Percentiles rank a stretch among this genome's conserved stretches.
These are phyloP conservation scores for Drosophila fulvimacula DNA, from an alignment of 2,888 invertebrate species.

Conservation along the genomic window DNA sequence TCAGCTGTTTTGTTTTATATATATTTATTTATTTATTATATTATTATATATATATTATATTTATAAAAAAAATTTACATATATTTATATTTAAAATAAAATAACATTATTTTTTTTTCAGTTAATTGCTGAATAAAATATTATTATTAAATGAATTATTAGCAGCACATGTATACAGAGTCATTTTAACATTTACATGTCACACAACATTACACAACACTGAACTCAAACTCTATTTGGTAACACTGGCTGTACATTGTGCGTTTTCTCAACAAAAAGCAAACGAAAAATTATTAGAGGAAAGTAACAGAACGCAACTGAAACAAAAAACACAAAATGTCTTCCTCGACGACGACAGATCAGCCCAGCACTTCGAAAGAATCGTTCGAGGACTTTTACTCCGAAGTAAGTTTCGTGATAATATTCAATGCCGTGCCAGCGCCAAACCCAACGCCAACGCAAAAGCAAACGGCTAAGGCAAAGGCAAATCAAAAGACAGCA, in stretches of 20 bases:
- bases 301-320: slow-evolving; percentile 12
- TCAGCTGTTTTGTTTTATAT: slow-evolving; percentile 19
- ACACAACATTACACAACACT: slow-evolving; percentile 27
- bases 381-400: slow-evolving; percentile 93
- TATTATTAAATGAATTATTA: too few species aligned
- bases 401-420: slow-evolving; percentile 87
- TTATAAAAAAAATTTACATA: too few species aligned
- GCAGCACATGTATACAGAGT: neutral
- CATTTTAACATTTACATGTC: neutral
- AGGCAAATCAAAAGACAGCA: slow-evolving; percentile 28
- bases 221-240: neutral
- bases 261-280: slow-evolving; percentile 39
- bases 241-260: slow-evolving; percentile 36
- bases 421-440: slow-evolving; percentile 26
- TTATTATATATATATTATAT: too few species aligned
- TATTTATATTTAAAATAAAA: too few species aligned
- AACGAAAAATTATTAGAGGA: slow-evolving; percentile 28
- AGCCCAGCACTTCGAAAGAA: slow-evolving; percentile 86
- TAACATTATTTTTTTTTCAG: too few species aligned
- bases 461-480: slow-evolving; percentile 27
- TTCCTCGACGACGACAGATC: slow-evolving; percentile 60
- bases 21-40: too few species aligned
- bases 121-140: too few species aligned
- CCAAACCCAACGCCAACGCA: slow-evolving; percentile 24
- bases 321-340: slow-evolving; percentile 63